phyloP scores from a whole-genome alignment of 2,113 vertebrate species.

The Microtus richardsoni region DNA sequence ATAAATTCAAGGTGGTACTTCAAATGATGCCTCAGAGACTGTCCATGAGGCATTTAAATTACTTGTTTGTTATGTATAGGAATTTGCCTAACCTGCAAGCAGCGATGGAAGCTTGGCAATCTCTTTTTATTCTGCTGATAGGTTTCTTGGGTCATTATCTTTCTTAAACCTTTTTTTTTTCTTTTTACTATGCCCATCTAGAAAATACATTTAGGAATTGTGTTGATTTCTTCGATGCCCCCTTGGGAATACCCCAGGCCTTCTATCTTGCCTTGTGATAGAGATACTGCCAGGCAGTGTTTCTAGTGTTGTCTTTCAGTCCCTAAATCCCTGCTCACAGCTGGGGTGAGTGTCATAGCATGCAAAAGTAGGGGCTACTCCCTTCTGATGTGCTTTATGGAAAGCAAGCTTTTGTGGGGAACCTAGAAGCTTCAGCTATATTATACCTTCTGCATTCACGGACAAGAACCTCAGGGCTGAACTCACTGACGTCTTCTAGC shows the following conservation, averaged over 20 bases:
- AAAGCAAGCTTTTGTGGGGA: background rate
- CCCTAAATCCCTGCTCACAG: background rate
- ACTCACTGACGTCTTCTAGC: background rate
- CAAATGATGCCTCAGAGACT: conserved; percentile 51
- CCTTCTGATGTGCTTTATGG: background rate
- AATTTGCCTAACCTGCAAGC: conserved; percentile 76
- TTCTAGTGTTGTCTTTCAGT: background rate
- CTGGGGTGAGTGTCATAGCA: background rate
- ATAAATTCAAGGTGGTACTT: conserved; percentile 75
- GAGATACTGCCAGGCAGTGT: conserved; percentile 22
- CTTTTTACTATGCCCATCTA: conserved; percentile 26
- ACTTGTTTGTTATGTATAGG: conserved; percentile 73
- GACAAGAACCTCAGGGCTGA: background rate
- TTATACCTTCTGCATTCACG: background rate
- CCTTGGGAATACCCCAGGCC: background rate
- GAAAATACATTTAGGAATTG: conserved; percentile 6
- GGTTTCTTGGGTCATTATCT: conserved; percentile 61
- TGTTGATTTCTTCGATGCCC: conserved; percentile 50
- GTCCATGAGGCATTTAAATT: conserved; percentile 72
- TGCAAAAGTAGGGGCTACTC: too few species aligned
- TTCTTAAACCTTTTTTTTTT: conserved; percentile 9
- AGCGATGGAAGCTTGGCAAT: conserved; percentile 12
- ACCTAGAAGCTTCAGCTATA: accelerated
- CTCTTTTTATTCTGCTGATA: conserved; percentile 62
- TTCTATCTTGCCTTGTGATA: background rate